These are phyloP conservation scores for Upupa epops DNA, from an alignment of 2,113 vertebrate genomes.

Conservation along the genomic window DNA sequence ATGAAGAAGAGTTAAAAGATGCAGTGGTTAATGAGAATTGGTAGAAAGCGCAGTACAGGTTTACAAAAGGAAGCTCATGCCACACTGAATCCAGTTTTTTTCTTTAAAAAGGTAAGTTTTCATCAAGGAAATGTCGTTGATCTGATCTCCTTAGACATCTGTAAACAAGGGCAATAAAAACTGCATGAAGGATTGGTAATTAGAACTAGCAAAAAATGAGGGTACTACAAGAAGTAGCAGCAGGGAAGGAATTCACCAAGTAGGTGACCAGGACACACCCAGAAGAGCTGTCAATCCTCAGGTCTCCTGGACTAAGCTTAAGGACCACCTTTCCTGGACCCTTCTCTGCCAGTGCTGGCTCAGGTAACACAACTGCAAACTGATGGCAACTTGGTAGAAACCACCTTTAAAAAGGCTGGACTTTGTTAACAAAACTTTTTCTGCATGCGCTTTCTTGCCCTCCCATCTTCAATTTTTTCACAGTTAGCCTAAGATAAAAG, in stretches of 20 bases:
- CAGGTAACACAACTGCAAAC: not conserved
- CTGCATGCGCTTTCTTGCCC: not conserved
- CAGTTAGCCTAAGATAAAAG: not conserved
- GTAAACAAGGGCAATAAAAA: not conserved
- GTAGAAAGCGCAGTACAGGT: not conserved
- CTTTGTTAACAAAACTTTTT: not conserved
- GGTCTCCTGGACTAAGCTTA: not conserved
- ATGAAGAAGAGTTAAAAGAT: slow-evolving; percentile 55
- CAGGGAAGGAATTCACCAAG: not conserved
- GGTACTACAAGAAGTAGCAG: not conserved
- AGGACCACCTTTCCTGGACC: not conserved
- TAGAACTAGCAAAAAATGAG: not conserved
- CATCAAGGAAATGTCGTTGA: not conserved
- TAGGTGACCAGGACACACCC: not conserved
- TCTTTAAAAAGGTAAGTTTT: not conserved
- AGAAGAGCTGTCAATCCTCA: accelerated
- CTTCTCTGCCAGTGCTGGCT: not conserved
- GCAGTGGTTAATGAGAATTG: not conserved
- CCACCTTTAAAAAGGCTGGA: not conserved
- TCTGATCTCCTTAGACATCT: slow-evolving; percentile 22
- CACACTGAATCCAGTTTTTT: slow-evolving; percentile 18
- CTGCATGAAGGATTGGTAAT: not conserved
- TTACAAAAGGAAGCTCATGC: not conserved
- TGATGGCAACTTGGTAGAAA: not conserved
- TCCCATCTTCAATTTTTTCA: not conserved